A percentile compares a stretch with the other conserved stretches of the same genome.
Evolutionary conservation across 1,140 invertebrate genomes (phyloP).

Genomic region (Pemphigus obesinymphae): DNA sequence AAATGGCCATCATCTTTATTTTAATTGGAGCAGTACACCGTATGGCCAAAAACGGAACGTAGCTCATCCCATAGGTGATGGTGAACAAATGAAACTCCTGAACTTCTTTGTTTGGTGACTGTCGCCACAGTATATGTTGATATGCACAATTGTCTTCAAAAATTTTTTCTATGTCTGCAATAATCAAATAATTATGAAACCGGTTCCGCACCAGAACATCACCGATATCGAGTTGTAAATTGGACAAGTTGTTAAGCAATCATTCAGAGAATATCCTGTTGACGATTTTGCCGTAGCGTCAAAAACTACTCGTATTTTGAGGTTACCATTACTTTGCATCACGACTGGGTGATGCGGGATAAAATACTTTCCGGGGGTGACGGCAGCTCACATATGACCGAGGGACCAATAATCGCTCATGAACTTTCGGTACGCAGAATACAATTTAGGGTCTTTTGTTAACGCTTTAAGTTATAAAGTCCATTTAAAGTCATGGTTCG

Average conservation of each 20-base stretch:
- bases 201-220: too few species aligned
- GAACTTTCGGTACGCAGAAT: slow-evolving; percentile 45
- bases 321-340: slow-evolving; percentile 44
- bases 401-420: slow-evolving; percentile 47
- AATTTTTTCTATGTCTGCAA: slow-evolving; percentile 43
- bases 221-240: slow-evolving; percentile 50
- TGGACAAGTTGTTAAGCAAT: slow-evolving; percentile 47
- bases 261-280: slow-evolving; percentile 47
- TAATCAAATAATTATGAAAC: background rate
- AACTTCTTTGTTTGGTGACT: background rate
- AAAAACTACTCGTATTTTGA: slow-evolving; percentile 50
- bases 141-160: slow-evolving; percentile 44
- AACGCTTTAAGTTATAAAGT: background rate
- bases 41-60: slow-evolving; percentile 49
- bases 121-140: slow-evolving; percentile 51
- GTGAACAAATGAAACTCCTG: slow-evolving; percentile 47
- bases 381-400: slow-evolving; percentile 45
- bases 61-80: slow-evolving; percentile 48
- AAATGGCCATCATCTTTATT: slow-evolving; percentile 25
- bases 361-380: slow-evolving; percentile 38
- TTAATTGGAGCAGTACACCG: slow-evolving; percentile 49
- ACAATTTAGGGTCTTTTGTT: slow-evolving; percentile 53
- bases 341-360: slow-evolving; percentile 48
- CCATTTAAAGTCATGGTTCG: background rate
- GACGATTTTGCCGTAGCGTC: slow-evolving; percentile 48